Evolutionary conservation across 1,140 invertebrate genomes (phyloP).

Genomic region (Megalonaias nervosa): DNA sequence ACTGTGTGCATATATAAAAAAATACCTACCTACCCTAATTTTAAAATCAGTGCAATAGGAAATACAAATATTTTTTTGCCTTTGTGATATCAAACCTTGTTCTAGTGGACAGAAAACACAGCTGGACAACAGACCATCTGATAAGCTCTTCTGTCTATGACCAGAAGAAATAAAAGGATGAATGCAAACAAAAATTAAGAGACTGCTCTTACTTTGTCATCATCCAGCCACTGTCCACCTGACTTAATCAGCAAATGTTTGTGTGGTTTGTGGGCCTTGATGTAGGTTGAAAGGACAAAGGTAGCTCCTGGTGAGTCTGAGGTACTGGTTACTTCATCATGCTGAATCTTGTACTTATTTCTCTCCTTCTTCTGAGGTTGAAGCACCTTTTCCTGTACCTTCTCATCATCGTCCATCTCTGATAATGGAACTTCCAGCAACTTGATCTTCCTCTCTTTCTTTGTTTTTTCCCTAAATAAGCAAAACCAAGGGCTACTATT

Average conservation of each 20-base stretch:
- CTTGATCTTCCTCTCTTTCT: slow-evolving; percentile 43
- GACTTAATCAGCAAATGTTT: slow-evolving; percentile 57
- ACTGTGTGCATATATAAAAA: too few species aligned
- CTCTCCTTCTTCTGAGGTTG: slow-evolving; percentile 37
- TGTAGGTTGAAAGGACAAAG: slow-evolving; percentile 30
- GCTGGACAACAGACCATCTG: neutral
- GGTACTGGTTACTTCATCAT: slow-evolving; percentile 58
- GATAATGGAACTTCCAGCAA: slow-evolving; percentile 7
- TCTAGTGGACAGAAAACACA: neutral
- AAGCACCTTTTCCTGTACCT: slow-evolving; percentile 1
- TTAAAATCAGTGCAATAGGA: too few species aligned
- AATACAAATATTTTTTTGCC: too few species aligned
- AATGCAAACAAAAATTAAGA: neutral
- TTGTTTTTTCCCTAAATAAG: slow-evolving; percentile 14
- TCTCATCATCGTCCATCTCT: neutral
- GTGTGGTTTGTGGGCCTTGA: slow-evolving; percentile 39
- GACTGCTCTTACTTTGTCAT: slow-evolving; percentile 39
- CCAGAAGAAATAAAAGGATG: neutral
- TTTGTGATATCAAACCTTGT: too few species aligned
- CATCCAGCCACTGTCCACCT: slow-evolving; percentile 48
- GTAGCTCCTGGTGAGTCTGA: slow-evolving; percentile 23
- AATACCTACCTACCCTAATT: too few species aligned
- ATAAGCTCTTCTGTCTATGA: neutral
- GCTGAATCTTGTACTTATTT: slow-evolving; percentile 56
- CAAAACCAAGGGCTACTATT: neutral